Evolutionary conservation across 2,113 vertebrate genomes (phyloP), one percentile per base, ranked within the genome.

Genomic region (Lepus europaeus): DNA sequence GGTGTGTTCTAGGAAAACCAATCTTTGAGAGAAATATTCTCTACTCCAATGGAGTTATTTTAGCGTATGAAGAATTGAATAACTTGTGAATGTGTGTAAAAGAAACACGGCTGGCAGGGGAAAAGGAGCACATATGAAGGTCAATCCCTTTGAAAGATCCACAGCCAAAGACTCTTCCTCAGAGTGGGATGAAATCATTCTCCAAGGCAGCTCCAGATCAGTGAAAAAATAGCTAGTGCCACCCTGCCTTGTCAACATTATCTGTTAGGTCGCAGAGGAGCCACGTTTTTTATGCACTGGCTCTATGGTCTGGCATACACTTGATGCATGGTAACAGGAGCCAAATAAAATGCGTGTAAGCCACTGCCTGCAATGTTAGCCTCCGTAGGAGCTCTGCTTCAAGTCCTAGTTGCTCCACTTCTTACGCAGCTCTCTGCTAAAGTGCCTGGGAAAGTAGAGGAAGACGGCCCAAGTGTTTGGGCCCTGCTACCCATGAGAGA

Each of bases 21-120:
- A 49, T 86, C 69, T n/a, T 33, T 69, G 66, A 25, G 51, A 83
- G 22, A 76, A 9, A 74, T 27, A 93, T 69, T 86, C 74, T 88
- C 78, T 78, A 36, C 87, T 91, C 61, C 49, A 78, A 0, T 66
- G 79, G 64, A 88, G n/a, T 93, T 93, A 85, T 51, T 95, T 93
- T 66, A 89, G 53, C 25, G 1, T 19, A 86, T 70, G 66, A 93
- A 89, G 19, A 66, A 27, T 17, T 59, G 59, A 82, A 88, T 93
- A 81, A 92, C 69, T 66, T 70, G 68, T 59, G 59, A 95, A 5
- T 36, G 12, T 83, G 90, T 96, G 33, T 70, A 86, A 93, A 70
- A 77, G 36, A 96, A 88, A 74, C 22, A 83, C 87, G 89, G 95
- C 81, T 95, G 94, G 63, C 14, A 45, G 53, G n/a, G n/a, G 74